Conservation (phyloP, 1,140 invertebrate genomes). For the Steinernema feltiae region DNA sequence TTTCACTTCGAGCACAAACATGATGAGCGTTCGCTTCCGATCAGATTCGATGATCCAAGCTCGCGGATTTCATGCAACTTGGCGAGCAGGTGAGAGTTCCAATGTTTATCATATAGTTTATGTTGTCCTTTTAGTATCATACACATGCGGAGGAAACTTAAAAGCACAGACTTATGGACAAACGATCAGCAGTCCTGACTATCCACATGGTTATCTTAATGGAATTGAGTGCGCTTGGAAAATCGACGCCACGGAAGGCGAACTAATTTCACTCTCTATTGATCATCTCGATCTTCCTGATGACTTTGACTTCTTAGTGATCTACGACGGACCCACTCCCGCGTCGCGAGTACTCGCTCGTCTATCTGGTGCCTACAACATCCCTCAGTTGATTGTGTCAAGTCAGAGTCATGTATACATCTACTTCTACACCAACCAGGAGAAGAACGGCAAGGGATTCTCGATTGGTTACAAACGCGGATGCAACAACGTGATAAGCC, state of each 20-base stretch:
- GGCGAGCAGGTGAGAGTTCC: constrained; percentile 61
- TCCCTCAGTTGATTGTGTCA: constrained; percentile 74
- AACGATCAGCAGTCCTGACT: constrained; percentile 68
- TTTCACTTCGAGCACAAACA: constrained; percentile 88
- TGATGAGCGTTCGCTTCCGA: constrained; percentile 94
- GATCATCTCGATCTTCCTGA: constrained; percentile 81
- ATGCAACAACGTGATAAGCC: constrained; percentile 47
- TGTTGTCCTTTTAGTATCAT: constrained; percentile 38
- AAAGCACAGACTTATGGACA: constrained; percentile 42
- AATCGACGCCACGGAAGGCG: constrained; percentile 70
- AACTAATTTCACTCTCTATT: constrained; percentile 59
- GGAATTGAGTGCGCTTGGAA: constrained; percentile 87
- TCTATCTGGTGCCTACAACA: constrained; percentile 75
- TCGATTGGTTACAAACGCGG: constrained; percentile 78
- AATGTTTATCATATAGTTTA: too few relatives aligned
- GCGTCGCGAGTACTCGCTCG: constrained; percentile 74
- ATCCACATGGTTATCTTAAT: constrained; percentile 82
- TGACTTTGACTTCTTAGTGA: constrained; percentile 76
- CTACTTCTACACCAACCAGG: constrained; percentile 82
- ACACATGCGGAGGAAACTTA: constrained; percentile 36
- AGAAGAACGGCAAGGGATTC: constrained; percentile 81
- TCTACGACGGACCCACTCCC: constrained; percentile 79
- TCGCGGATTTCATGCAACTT: constrained; percentile 71
- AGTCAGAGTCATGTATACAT: constrained; percentile 80
- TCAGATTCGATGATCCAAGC: constrained; percentile 85